A percentile compares a stretch with the other conserved stretches of the same genome.
These are phyloP conservation scores for Dione juno DNA, from an alignment of 2,888 invertebrate species.

Conservation along the genomic window DNA sequence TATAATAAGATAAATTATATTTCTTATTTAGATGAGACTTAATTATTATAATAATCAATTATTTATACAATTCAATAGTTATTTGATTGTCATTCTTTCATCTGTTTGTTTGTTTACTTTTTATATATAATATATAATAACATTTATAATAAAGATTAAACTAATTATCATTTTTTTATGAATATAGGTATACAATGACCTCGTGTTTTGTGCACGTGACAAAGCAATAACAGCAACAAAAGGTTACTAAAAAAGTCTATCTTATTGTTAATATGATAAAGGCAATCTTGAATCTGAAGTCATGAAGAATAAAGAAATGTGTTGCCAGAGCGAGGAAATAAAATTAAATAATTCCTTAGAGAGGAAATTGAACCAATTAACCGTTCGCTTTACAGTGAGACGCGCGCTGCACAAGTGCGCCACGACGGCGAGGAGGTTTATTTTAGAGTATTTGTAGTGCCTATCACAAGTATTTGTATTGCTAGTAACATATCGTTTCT, in stretches of 20 bases:
- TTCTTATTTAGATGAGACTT: constrained; percentile 11
- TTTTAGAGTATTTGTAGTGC: no score
- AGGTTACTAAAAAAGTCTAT: no score
- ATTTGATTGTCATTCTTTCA: constrained; percentile 1
- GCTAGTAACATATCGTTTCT: no score
- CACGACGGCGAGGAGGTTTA: no score
- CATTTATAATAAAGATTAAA: background rate
- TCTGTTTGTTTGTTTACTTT: constrained; percentile 11
- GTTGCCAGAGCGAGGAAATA: no score
- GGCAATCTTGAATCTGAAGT: no score
- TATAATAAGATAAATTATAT: constrained; percentile 10
- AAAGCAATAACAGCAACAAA: background rate
- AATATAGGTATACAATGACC: background rate
- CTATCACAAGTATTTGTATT: no score
- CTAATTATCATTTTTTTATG: background rate
- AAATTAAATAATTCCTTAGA: no score
- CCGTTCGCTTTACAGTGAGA: no score
- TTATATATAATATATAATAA: background rate
- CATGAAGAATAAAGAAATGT: no score
- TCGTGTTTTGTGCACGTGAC: constrained; percentile 16
- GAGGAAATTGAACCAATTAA: no score
- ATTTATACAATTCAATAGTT: constrained; percentile 7
- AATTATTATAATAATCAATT: constrained; percentile 10
- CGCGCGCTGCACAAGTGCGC: no score
- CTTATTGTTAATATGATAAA: background rate